phyloP scores from a whole-genome alignment of 2,113 vertebrate genomes.

The Piprites chloris region DNA sequence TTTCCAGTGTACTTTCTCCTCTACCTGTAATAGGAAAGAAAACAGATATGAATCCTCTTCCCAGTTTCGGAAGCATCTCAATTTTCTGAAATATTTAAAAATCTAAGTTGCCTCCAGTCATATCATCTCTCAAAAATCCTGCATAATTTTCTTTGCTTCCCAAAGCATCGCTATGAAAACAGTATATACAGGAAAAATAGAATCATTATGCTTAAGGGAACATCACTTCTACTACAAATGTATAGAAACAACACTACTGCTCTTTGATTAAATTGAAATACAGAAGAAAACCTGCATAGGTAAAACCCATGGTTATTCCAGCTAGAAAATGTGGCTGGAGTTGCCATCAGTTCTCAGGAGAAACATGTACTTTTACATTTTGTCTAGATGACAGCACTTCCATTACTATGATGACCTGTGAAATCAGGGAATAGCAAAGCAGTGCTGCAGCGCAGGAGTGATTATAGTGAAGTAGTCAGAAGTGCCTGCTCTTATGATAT shows the following conservation, averaged over 20 bases:
- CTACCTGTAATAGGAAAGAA: background rate
- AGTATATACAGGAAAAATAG: background rate
- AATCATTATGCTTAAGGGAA: background rate
- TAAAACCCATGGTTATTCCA: background rate
- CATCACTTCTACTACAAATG: background rate
- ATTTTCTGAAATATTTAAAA: constrained; percentile 1
- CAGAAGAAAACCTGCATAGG: background rate
- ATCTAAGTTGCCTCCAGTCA: background rate
- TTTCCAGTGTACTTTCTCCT: background rate
- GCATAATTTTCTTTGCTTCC: background rate
- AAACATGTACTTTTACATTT: background rate
- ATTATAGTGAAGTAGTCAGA: background rate
- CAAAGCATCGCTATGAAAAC: background rate
- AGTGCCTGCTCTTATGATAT: background rate
- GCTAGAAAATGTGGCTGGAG: background rate
- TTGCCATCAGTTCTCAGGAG: background rate
- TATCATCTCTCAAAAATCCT: background rate
- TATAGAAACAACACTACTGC: background rate
- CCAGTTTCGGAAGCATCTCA: background rate
- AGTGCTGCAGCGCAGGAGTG: background rate
- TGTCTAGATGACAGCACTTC: background rate
- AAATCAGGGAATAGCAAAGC: background rate
- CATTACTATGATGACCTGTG: background rate
- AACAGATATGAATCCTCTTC: background rate
- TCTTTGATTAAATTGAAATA: background rate